Conservation (phyloP, 2,797 vertebrate species). For the Peromyscus eremicus region DNA sequence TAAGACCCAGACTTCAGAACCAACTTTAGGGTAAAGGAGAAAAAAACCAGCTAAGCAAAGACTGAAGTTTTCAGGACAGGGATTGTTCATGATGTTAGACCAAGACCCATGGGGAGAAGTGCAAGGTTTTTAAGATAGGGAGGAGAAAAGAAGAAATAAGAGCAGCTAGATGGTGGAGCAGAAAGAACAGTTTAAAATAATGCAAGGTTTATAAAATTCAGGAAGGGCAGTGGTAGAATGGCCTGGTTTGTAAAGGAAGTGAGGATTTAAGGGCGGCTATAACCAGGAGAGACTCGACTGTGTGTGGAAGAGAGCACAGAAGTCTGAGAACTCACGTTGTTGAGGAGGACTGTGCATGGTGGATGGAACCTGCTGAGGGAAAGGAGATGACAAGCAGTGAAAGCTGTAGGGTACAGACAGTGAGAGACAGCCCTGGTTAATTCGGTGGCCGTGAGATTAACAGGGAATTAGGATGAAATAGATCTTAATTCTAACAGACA, state of each 20-base stretch:
- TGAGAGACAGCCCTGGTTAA: constrained; percentile 34
- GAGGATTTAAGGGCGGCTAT: neutral
- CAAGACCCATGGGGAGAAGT: neutral
- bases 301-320: neutral
- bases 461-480: constrained; percentile 23
- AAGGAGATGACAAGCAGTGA: neutral
- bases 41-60: neutral
- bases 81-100: neutral
- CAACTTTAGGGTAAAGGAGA: neutral
- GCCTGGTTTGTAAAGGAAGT: neutral
- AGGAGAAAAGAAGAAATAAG: neutral
- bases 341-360: neutral
- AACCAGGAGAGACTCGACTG: neutral
- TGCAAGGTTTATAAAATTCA: neutral
- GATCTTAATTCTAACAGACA: neutral
- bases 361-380: neutral
- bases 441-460: constrained; percentile 20
- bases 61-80: neutral
- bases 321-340: neutral
- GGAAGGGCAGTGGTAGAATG: neutral
- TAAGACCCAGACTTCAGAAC: neutral
- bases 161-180: neutral
- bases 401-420: neutral
- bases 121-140: neutral
- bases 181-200: neutral